Evolutionary conservation across 2,113 vertebrate species (phyloP).

Genomic region (Picathartes gymnocephalus): DNA sequence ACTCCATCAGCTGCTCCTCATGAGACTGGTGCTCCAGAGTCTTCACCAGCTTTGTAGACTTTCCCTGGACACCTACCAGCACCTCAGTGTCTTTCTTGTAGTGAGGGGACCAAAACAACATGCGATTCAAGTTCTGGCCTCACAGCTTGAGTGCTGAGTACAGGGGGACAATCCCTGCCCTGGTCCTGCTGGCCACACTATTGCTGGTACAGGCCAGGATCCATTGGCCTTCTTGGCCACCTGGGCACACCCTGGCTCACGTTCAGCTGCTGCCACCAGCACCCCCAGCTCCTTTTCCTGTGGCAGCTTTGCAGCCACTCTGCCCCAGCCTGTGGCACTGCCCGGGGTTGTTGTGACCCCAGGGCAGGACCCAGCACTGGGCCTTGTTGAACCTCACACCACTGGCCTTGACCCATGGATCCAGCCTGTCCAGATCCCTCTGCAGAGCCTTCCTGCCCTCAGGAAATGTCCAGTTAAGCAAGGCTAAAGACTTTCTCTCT

Average conservation of each 20-base stretch:
- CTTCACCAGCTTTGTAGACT: background rate
- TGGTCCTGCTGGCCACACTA: background rate
- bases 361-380: background rate
- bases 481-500: background rate
- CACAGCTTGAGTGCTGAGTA: rapidly evolving
- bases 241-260: background rate
- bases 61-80: background rate
- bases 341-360: background rate
- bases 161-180: background rate
- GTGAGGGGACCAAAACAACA: background rate
- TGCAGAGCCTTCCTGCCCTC: background rate
- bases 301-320: background rate
- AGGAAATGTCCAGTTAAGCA: background rate
- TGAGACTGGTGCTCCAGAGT: background rate
- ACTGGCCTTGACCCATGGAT: background rate
- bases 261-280: background rate
- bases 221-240: background rate
- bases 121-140: rapidly evolving
- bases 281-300: background rate
- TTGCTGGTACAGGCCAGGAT: background rate
- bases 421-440: background rate
- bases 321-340: background rate
- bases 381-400: background rate
- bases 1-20: background rate
- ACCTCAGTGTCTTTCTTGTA: background rate